phyloP scores from a whole-genome alignment of 2,113 vertebrate genomes.

The Dendrocopos noguchii region DNA sequence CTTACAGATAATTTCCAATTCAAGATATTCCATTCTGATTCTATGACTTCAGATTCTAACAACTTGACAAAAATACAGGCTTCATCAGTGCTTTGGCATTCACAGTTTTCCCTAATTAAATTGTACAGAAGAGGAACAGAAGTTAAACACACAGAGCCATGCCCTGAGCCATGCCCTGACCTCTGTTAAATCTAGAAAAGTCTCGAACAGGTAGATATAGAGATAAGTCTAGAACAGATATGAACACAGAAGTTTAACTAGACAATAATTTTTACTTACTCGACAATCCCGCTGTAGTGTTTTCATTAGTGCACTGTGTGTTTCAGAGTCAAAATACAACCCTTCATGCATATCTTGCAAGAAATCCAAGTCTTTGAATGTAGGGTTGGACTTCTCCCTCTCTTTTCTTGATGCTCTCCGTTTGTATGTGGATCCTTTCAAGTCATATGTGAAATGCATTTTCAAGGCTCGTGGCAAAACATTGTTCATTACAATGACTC shows the following conservation, averaged over 20 bases:
- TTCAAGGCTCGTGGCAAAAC: constrained; percentile 88
- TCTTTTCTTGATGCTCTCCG: constrained; percentile 92
- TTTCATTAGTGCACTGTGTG: constrained; percentile 92
- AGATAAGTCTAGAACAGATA: background rate
- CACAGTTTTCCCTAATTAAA: background rate
- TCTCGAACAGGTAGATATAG: background rate
- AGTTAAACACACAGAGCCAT: background rate
- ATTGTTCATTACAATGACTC: constrained; percentile 97
- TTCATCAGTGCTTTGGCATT: background rate
- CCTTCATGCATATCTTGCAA: constrained; percentile 95
- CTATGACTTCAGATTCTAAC: background rate
- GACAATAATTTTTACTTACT: constrained; percentile 76
- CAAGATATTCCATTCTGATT: background rate
- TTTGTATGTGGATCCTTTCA: constrained; percentile 95
- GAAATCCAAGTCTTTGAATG: constrained; percentile 96
- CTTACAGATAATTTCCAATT: background rate
- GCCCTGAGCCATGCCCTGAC: background rate
- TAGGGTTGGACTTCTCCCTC: constrained; percentile 85
- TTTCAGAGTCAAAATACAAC: constrained; percentile 93
- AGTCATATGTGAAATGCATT: constrained; percentile 95
- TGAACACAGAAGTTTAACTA: background rate
- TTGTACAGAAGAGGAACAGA: background rate
- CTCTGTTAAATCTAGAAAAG: background rate
- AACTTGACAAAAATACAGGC: background rate
- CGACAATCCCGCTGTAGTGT: constrained; percentile 94